phyloP scores from a whole-genome alignment of 2,797 vertebrate genomes.

The Bovichtus variegatus region DNA sequence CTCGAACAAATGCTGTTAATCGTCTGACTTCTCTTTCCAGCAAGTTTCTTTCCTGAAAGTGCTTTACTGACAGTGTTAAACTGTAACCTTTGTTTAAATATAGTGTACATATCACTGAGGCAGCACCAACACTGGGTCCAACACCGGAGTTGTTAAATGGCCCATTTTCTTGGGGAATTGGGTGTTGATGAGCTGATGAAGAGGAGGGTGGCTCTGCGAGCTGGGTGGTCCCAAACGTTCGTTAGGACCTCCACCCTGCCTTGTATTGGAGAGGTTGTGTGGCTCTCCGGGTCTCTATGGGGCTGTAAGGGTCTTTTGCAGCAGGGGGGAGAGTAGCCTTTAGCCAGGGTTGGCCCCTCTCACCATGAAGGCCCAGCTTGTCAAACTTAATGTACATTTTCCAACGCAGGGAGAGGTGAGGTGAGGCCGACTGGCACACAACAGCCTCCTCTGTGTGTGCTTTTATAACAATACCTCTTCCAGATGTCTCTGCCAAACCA shows the following conservation, averaged over 20 bases:
- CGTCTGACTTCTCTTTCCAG: conserved; percentile 63
- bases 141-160: conserved; percentile 75
- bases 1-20: conserved; percentile 68
- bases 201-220: conserved; percentile 78
- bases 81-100: conserved; percentile 54
- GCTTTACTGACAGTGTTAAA: conserved; percentile 51
- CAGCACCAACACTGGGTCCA: conserved; percentile 63
- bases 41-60: conserved; percentile 57
- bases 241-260: conserved; percentile 73
- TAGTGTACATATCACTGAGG: conserved; percentile 43
- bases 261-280: conserved; percentile 72
- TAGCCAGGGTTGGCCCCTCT: conserved; percentile 73
- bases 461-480: conserved; percentile 82
- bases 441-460: conserved; percentile 77
- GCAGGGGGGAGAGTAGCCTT: conserved; percentile 71
- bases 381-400: conserved; percentile 86
- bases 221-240: conserved; percentile 80
- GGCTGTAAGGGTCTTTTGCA: conserved; percentile 79
- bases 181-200: conserved; percentile 87
- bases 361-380: conserved; percentile 83
- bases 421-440: conserved; percentile 78
- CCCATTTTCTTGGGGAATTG: conserved; percentile 83
- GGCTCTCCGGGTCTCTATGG: conserved; percentile 77
- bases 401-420: conserved; percentile 77
- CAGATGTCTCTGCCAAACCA: conserved; percentile 76